phyloP scores from a whole-genome alignment of 2,113 vertebrate genomes.

The Rhinoderma darwinii region DNA sequence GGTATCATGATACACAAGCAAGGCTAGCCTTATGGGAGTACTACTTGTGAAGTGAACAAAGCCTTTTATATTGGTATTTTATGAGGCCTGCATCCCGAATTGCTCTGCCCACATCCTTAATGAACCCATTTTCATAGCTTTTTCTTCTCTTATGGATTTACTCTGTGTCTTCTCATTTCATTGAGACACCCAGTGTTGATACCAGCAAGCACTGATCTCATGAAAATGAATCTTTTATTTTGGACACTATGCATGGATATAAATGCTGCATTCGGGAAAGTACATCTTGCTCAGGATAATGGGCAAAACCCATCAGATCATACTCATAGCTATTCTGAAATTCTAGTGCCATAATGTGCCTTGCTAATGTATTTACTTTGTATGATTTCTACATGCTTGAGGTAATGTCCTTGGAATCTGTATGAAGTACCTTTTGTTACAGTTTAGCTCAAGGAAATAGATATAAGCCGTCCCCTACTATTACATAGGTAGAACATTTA shows the following conservation, averaged over 20 bases:
- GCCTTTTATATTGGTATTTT: no score
- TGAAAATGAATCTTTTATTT: neutral
- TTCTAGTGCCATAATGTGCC: neutral
- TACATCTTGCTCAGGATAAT: neutral
- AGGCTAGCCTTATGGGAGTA: no score
- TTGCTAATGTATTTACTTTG: neutral
- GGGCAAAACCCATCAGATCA: neutral
- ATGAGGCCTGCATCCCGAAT: no score
- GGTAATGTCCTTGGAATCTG: neutral
- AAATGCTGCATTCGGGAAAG: neutral
- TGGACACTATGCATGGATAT: neutral
- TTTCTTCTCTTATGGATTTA: neutral
- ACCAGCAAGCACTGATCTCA: neutral
- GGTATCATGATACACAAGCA: no score
- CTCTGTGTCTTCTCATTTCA: neutral
- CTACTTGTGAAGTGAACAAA: no score
- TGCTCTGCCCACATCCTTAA: no score
- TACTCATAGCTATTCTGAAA: no score
- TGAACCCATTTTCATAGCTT: no score
- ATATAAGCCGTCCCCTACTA: neutral
- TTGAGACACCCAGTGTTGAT: neutral
- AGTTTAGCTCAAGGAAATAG: conserved; percentile 3
- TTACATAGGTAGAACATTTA: neutral
- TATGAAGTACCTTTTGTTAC: neutral
- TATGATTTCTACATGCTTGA: neutral